Evolutionary conservation across 2,797 vertebrate species (phyloP), one percentile per base, ranked within the genome.

Genomic region (Synanceia verrucosa): DNA sequence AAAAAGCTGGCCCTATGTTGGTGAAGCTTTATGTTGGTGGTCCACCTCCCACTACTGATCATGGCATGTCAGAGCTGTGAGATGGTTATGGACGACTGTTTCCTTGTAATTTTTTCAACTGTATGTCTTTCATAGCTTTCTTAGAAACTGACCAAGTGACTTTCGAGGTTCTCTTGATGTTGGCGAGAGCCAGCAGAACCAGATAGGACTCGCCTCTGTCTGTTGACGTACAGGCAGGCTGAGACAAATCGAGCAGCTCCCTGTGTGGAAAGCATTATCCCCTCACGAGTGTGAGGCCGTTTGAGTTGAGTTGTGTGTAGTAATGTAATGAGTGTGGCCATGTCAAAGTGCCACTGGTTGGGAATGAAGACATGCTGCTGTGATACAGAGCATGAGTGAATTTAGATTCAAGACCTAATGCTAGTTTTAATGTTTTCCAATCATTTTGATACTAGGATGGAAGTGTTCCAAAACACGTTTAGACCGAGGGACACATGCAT

Each of bases 261-360:
- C 57, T 70, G 5, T 81, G 83, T 82, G 59, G 78, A 80, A 70
- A 33, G 61, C 72, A 69, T 77, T 69, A 81, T 78, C 65, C 72
- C 58, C 41, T 76, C 72, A 33, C 39, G 80, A 76, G 75, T 74
- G 76, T 10, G 65, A 68, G 68, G 62, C 73, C 85, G 81, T 90
- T 82, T 86, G 58, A 83, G 78, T 61, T 50, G 62, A 69, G 73
- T 72, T n/a, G 83, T 81, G 67, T 74, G 74, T 18, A n/a, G n/a
- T 76, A 76, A 29, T 69, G 69, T 87, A 85, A 88, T 79, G 70
- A 89, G 78, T 78, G 82, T 68, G 78, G 84, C 78, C 82, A 60
- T 53, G 80, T 71, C 76, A 60, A 39, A 12, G 77, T 76, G 75
- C 78, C 71, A 50, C 73, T 76, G 60, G 72, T 44, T 57, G 24